phyloP scores from a whole-genome alignment of 1,140 invertebrate species.

The Drosophila virilis region DNA sequence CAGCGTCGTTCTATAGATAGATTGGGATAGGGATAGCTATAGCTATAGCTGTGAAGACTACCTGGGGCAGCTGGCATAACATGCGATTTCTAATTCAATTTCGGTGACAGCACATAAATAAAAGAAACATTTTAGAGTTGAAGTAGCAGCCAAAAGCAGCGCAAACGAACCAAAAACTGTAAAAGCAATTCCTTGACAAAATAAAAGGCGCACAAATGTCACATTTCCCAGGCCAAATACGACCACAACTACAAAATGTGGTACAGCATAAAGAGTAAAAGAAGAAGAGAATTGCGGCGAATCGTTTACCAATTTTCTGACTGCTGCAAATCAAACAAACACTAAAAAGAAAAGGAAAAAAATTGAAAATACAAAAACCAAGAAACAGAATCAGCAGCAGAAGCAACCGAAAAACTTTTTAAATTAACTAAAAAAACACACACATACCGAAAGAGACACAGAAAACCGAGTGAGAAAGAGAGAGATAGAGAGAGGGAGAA shows the following conservation, averaged over 20 bases:
- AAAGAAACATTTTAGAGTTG: conserved; percentile 72
- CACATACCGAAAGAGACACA: conserved; percentile 10
- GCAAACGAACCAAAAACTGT: conserved; percentile 64
- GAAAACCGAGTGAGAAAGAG: neutral
- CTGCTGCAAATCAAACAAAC: conserved; percentile 78
- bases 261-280: conserved; percentile 3
- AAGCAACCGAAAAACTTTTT: conserved; percentile 71
- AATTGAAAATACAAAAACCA: conserved; percentile 25
- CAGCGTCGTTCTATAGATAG: neutral
- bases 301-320: conserved; percentile 82
- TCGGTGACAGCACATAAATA: conserved; percentile 79
- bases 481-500: neutral
- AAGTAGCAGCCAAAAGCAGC: conserved; percentile 46
- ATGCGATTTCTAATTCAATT: conserved; percentile 80
- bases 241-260: conserved; percentile 43
- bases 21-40: neutral
- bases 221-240: conserved; percentile 70
- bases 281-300: conserved; percentile 56
- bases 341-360: conserved; percentile 31
- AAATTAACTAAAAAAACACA: conserved; percentile 80
- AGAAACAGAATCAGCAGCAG: conserved; percentile 35
- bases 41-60: neutral
- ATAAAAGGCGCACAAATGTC: conserved; percentile 74
- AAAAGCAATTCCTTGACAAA: conserved; percentile 77
- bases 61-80: conserved; percentile 53